phyloP scores from a whole-genome alignment of 2,888 invertebrate species.

The Diloba caeruleocephala region DNA sequence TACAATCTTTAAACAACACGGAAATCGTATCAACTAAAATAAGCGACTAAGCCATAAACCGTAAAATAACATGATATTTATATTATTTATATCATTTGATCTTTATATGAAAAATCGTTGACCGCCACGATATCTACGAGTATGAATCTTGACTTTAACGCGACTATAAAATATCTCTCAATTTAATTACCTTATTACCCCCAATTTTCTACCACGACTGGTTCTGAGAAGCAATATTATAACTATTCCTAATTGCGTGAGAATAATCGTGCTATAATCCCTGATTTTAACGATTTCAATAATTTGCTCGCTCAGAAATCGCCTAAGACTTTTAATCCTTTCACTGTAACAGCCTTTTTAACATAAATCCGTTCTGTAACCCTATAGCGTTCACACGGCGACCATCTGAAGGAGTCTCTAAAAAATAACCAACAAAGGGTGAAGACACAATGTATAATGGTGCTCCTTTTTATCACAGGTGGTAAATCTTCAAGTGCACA shows the following conservation, averaged over 20 bases:
- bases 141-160: conserved; percentile 28
- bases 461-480: conserved; percentile 79
- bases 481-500: conserved; percentile 84
- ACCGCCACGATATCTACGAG: conserved; percentile 9
- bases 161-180: conserved; percentile 27
- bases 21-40: neutral
- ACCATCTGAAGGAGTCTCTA: conserved; percentile 51
- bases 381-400: conserved; percentile 64
- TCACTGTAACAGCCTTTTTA: conserved; percentile 67
- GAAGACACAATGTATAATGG: conserved; percentile 63
- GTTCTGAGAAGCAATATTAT: conserved; percentile 33
- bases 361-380: conserved; percentile 67
- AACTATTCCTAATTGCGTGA: conserved; percentile 40
- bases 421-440: conserved; percentile 75
- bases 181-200: conserved; percentile 34
- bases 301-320: conserved; percentile 24
- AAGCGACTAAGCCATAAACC: neutral
- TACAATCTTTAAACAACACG: neutral
- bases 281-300: conserved; percentile 8
- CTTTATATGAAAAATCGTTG: conserved; percentile 2
- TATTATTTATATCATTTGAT: conserved; percentile 9
- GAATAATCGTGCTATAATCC: conserved; percentile 14
- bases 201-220: conserved; percentile 20
- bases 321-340: conserved; percentile 63
- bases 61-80: conserved; percentile 7